Base-by-base conservation (phyloP, 2,797 vertebrate species). In the Catharus ustulatus region DNA sequence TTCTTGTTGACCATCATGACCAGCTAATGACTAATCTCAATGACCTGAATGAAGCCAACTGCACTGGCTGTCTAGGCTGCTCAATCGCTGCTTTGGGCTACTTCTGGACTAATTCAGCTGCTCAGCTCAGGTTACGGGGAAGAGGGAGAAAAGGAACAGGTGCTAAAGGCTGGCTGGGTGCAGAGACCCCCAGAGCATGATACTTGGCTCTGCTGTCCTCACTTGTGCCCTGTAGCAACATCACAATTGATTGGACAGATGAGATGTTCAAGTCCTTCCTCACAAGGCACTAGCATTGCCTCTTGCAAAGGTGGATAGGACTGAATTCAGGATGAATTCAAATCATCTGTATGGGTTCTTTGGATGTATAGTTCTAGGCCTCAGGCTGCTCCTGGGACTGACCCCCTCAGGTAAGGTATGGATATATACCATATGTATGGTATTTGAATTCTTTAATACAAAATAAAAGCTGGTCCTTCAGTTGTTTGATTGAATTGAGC, bases 161-260 rank as follows among this genome's bases (percentile, higher is more conserved):
- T 63, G 42, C 45, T 73, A 52, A 82, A 64, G 27, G 32, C 15
- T 27, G 20, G 46, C 23, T 3, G 13, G 11, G n/a, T 11, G 6
- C 22, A 20, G 49, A 64, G 46, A 67, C 1, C 11, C 11, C 22
- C 64, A 19, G 10, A 16, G 20, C 21, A 27, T 0, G 0, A 57
- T 34, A 14, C 23, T 22, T 63, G 21, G 36, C 40, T 49, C 68
- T 63, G 43, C 62, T 73, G 21, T 83, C 45, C 75, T 80, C 42
- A 6, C 8, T 6, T 36, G 34, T 69, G 36, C 27, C 23, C 42
- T 61, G 15, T 8, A 73, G 16, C 32, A 74, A 29, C 34, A 57
- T 18, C 52, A 52, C 16, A 42, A 49, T 11, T 42, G n/a, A 55
- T 3, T 40, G 43, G 40, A 34, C 13, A 71, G 40, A 48, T n/a